Base-by-base conservation (phyloP, 2,113 vertebrate species). In the Hassar affinis region DNA sequence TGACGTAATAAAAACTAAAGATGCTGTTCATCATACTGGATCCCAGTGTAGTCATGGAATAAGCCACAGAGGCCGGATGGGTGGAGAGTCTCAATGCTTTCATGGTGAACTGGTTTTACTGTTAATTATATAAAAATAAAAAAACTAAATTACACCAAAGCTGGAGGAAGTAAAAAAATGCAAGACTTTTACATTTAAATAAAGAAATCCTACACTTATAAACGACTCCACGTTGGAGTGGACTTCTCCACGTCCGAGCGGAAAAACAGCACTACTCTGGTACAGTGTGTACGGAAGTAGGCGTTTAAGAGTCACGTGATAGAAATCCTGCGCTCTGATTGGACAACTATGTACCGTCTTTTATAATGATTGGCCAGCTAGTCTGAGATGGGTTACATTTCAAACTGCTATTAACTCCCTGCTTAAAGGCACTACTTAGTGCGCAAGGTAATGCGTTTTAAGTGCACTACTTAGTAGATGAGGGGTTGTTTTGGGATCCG, bases 1-100 rank as follows among this genome's bases (percentile, higher is more conserved):
- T 98, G 17, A 98, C 94, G 0, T 95, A 98, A 89, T 98, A 98
- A 92, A 98, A 99, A 88, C 91, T 95, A 85, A 98, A 98, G 86
- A 97, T 93, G 38, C 94, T 96, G 90, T 96, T 97, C 90, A 98
- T 96, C 96, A 97, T 96, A 69, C 90, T 89, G 51, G 95, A 90
- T 3, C 96, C 97, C 35, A 98, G 90, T 0, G 96, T 96, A 17
- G 96, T 96, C 95, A 96, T 95, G 76, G 94, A 94, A 87, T 96
- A 98, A 10, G 96, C 95, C 88, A 96, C 54, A 0, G 95, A 94
- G 78, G 91, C 93, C 12, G 89, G 86, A 56, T 96, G 93, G 83
- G 74, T 91, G 90, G 56, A 87, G n/a, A 5, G 20, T 1, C 79
- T 33, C 10, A 92, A 85, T n/a, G 79, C 25, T 68, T 87, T 92